Percentiles rank a stretch among this genome's conserved stretches.
phyloP scores from a whole-genome alignment of 2,888 invertebrate species.

The Lucinisca nassula region DNA sequence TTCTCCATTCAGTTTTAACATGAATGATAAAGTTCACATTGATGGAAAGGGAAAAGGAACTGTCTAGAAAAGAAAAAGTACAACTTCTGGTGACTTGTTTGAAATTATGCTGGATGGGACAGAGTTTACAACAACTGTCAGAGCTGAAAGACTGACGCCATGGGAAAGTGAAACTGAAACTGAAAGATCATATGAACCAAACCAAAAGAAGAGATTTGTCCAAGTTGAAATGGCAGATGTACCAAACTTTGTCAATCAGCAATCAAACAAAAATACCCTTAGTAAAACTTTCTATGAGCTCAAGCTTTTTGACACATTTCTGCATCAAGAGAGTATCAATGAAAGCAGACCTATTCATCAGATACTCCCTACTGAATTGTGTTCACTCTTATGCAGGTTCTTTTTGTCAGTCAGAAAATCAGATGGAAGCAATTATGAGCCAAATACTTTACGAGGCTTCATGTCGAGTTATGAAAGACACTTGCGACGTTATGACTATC shows the following conservation, averaged over 20 bases:
- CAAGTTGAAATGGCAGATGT: not conserved
- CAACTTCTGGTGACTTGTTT: not conserved
- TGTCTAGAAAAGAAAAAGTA: not conserved
- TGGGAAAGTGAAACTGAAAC: not conserved
- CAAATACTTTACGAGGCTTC: not conserved
- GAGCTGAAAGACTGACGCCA: not conserved
- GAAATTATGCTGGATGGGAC: not conserved
- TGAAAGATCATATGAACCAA: not conserved
- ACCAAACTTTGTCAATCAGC: not conserved
- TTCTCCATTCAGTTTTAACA: not conserved
- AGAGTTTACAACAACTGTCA: not conserved
- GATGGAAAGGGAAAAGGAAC: not conserved
- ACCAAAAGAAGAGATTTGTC: not conserved
- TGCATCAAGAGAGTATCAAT: not conserved
- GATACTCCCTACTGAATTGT: not conserved
- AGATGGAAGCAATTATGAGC: not conserved
- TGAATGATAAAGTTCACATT: not conserved
- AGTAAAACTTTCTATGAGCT: slow-evolving; percentile 5
- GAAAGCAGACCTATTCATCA: not conserved
- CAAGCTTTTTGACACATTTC: not conserved
- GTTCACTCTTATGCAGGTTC: not conserved
- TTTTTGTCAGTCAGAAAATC: not conserved
- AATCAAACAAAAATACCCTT: not conserved
- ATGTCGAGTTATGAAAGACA: not conserved
- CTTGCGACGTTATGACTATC: not conserved